Base-by-base conservation (phyloP, 2,888 invertebrate genomes). In the Geotrupes spiniger region DNA sequence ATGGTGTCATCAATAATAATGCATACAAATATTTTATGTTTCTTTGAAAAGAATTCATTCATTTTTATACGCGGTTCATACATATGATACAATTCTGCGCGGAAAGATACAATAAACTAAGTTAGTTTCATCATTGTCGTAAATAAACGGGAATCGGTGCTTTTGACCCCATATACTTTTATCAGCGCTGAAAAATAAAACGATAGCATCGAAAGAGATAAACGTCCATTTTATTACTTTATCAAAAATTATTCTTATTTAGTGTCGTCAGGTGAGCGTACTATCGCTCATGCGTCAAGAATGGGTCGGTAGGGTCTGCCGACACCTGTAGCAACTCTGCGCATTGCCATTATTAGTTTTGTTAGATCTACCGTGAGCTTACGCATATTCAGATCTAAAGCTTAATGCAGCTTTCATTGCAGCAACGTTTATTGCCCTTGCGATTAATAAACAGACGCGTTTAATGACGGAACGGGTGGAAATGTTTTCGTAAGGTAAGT, bases 281-380 rank as follows among this genome's bases (percentile, higher is more conserved):
- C 33, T 33, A 33, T 33, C 16, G 53, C 49, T 45, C 53, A 51
- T 54, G 53, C 53, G 53, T 51, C 43, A 37, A 44, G 45, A 46
- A 44, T 49, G 51, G 51, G 53, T 51, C 51, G 53, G 49, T 51
- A 54, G 43, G 39, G 42, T 36, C 45, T 48, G 46, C 46, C 51
- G 51, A 54, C 53, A 51, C 51, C 53, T 54, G 53, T 51, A 54
- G 51, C 53, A 42, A 48, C 42, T 51, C 42, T 39, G 44, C 50
- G 47, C 50, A 46, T 46, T 43, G 43, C 50, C 53, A 47, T 31
- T 33, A 33, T 29, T 42, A 17, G 33, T 42, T 33, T 42, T 16
- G 42, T 33, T 31, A 17, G 16, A 31, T 42, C 33, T 33, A 33
- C 33, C 33, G 33, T 33, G 11, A 33, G 33, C 33, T 33, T 33